These are phyloP conservation scores for Eugnorisma glareosa DNA, from an alignment of 2,888 invertebrate species.

Conservation along the genomic window DNA sequence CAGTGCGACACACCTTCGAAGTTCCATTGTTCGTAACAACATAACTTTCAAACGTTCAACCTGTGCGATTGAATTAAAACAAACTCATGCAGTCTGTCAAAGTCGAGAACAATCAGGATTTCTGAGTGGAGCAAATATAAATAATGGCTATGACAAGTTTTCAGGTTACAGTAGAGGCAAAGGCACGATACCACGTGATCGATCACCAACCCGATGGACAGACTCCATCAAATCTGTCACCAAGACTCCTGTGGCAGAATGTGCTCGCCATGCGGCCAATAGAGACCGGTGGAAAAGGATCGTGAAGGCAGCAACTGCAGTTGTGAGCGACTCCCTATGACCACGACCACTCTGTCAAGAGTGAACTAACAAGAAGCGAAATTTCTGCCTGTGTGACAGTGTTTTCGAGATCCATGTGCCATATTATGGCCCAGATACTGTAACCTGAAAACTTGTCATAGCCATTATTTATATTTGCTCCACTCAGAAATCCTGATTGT, in stretches of 20 bases:
- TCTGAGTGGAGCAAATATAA: slow-evolving; percentile 1
- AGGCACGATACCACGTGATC: not conserved
- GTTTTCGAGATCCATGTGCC: not conserved
- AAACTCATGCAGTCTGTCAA: slow-evolving; percentile 4
- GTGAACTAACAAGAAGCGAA: not conserved
- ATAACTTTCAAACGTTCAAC: slow-evolving; percentile 21
- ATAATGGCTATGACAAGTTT: not conserved
- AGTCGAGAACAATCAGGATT: slow-evolving; percentile 7
- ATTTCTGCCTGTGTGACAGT: not conserved
- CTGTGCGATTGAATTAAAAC: slow-evolving; percentile 21
- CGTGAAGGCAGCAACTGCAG: no score
- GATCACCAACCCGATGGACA: not conserved
- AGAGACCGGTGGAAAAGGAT: no score
- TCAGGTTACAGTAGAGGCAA: not conserved
- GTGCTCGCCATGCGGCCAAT: no score
- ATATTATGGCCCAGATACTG: not conserved
- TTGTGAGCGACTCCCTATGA: not conserved
- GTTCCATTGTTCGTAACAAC: slow-evolving; percentile 23
- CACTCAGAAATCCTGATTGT: not conserved
- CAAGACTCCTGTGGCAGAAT: no score
- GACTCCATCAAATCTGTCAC: no score
- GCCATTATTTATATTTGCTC: not conserved
- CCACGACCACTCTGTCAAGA: no score
- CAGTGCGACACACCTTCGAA: slow-evolving; percentile 34
- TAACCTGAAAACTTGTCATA: not conserved